Conservation (phyloP, 2,797 vertebrate genomes). For the Euphonia xanthogaster region DNA sequence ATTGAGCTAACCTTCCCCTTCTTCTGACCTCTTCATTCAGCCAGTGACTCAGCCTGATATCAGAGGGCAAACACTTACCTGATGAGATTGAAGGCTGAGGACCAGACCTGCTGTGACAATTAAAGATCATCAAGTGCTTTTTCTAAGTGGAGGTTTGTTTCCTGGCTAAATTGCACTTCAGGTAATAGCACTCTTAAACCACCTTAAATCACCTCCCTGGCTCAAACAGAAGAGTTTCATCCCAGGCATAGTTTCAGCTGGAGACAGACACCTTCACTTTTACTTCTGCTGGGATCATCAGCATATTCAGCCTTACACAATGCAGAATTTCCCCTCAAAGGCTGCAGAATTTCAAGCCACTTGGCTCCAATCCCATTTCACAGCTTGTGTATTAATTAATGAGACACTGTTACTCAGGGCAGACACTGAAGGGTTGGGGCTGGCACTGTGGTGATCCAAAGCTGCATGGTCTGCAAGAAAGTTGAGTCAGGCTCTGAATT, state of each 20-base stretch:
- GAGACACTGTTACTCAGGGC: not conserved
- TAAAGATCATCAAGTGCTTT: not conserved
- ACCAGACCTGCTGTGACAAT: conserved; percentile 24
- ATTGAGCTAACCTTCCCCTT: not conserved
- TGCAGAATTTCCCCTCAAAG: not conserved
- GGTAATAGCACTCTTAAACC: not conserved
- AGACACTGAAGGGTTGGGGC: not conserved
- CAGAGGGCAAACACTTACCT: not conserved
- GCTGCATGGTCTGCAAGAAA: not conserved
- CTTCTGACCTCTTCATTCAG: not conserved
- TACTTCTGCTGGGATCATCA: not conserved
- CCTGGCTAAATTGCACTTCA: not conserved
- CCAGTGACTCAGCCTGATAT: not conserved
- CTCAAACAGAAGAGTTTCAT: not conserved
- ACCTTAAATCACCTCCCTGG: not conserved
- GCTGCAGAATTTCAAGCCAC: not conserved
- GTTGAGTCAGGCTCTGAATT: not conserved
- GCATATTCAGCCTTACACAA: not conserved
- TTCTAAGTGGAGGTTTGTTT: not conserved
- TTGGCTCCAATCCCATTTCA: not conserved
- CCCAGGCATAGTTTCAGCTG: not conserved
- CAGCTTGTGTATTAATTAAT: conserved; percentile 11
- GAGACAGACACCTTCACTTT: not conserved
- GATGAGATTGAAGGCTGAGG: conserved; percentile 23
- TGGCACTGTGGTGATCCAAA: not conserved